These are phyloP conservation scores for Nibea albiflora DNA, from an alignment of 2,113 vertebrate genomes.

Conservation along the genomic window DNA sequence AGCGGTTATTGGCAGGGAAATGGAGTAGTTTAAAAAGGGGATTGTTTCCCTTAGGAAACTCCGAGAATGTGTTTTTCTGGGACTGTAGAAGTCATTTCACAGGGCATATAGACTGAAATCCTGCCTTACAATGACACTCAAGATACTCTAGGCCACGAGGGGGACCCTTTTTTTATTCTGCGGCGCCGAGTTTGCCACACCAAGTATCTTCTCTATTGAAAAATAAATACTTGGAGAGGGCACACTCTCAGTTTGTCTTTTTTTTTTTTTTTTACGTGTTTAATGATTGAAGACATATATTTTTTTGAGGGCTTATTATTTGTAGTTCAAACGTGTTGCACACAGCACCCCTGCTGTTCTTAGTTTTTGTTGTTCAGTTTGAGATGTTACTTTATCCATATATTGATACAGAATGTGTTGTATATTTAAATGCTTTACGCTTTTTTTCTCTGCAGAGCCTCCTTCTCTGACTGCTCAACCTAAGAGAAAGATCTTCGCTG, in stretches of 20 bases:
- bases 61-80: constrained; percentile 31
- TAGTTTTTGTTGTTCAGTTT: background rate
- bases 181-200: background rate
- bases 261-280: constrained; percentile 26
- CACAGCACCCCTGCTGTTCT: background rate
- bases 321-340: background rate
- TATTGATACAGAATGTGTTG: background rate
- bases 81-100: constrained; percentile 50
- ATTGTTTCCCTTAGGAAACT: constrained; percentile 45
- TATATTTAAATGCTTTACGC: constrained; percentile 1
- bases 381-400: background rate
- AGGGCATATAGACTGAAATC: constrained; percentile 32
- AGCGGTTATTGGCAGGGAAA: constrained; percentile 48
- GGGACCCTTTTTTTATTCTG: constrained; percentile 23
- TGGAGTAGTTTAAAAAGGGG: constrained; percentile 32
- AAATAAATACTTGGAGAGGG: constrained; percentile 19
- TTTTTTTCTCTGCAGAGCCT: constrained; percentile 82
- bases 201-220: constrained; percentile 18
- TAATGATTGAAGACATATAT: background rate
- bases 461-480: constrained; percentile 90
- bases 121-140: constrained; percentile 26
- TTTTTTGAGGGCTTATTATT: constrained; percentile 1
- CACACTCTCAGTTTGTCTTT: background rate
- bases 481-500: constrained; percentile 82
- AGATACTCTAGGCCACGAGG: constrained; percentile 26